Conservation (phyloP, 2,888 invertebrate genomes). For the Trichogramma evanescens region DNA sequence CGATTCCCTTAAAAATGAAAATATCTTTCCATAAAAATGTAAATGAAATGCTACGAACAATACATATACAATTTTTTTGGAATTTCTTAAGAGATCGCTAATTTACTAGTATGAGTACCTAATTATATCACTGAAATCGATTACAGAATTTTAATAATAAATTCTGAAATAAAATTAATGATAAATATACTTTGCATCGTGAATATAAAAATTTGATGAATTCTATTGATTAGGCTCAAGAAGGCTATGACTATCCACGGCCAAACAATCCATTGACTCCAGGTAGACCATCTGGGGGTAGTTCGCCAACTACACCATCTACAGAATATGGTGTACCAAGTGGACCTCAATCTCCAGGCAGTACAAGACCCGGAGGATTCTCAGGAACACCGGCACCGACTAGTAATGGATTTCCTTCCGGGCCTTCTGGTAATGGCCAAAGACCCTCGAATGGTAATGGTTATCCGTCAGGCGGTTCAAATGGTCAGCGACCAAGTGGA, state of each 20-base stretch:
- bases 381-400: constrained; percentile 24
- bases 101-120: not conserved
- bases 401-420: constrained; percentile 27
- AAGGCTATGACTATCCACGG: constrained; percentile 69
- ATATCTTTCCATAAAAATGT: not conserved
- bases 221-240: constrained; percentile 53
- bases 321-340: constrained; percentile 25
- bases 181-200: no score
- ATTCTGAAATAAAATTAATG: not conserved
- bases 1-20: not conserved
- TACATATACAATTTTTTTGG: no score
- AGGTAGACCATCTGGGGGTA: constrained; percentile 33
- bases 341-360: constrained; percentile 27
- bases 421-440: constrained; percentile 24
- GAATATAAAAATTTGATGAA: no score
- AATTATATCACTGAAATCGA: not conserved
- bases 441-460: not conserved
- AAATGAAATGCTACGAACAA: not conserved
- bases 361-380: constrained; percentile 22
- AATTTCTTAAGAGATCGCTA: not conserved
- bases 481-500: constrained; percentile 6
- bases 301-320: constrained; percentile 23
- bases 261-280: constrained; percentile 57
- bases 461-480: constrained; percentile 24
- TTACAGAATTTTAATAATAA: not conserved